Conservation (phyloP, 2,113 vertebrate species). For the Petromus typicus region DNA sequence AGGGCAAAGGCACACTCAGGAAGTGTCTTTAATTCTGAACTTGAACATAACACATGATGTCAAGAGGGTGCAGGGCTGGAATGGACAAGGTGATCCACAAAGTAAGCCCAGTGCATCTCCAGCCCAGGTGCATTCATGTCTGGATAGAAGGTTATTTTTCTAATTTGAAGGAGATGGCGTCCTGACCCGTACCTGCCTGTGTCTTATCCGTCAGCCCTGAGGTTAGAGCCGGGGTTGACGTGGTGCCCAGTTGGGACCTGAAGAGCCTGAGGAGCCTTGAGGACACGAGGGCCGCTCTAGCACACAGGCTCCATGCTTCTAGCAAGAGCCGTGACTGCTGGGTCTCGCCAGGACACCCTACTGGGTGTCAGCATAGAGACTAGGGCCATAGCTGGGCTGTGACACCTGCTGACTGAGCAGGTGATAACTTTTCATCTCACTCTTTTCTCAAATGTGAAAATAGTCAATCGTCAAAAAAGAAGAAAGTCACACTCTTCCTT, state of each 20-base stretch:
- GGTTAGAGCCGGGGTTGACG: background rate
- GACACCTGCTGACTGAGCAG: background rate
- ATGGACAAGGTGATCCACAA: slow-evolving; percentile 73
- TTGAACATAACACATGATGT: background rate
- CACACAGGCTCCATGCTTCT: background rate
- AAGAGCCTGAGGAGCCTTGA: background rate
- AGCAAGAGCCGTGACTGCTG: background rate
- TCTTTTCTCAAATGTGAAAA: background rate
- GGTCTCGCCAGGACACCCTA: background rate
- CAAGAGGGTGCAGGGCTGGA: slow-evolving; percentile 82
- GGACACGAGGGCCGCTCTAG: background rate
- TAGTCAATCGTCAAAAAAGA: background rate
- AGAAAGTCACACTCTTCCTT: background rate
- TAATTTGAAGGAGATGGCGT: slow-evolving; percentile 22
- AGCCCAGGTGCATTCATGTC: background rate
- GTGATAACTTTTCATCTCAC: background rate
- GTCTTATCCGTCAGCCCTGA: background rate
- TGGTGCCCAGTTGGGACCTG: background rate
- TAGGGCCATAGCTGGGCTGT: background rate
- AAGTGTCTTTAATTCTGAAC: background rate
- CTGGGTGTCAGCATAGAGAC: background rate
- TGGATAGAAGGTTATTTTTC: background rate
- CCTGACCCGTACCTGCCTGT: background rate
- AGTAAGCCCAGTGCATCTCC: slow-evolving; percentile 62
- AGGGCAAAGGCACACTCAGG: slow-evolving; percentile 73